Conservation (phyloP, 2,113 vertebrate species). For the Morone chrysops region DNA sequence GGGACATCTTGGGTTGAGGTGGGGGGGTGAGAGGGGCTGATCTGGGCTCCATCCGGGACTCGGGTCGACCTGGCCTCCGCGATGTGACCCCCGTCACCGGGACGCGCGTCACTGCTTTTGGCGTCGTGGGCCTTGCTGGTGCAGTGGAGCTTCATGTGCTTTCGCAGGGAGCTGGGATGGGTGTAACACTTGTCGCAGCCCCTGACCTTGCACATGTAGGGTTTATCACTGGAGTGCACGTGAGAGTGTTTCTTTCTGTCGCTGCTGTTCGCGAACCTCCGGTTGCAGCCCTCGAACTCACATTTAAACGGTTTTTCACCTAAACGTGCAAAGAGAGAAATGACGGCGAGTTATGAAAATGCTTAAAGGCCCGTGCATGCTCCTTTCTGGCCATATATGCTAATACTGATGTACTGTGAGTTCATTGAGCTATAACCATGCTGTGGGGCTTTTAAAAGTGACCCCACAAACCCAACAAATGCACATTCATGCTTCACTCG, state of each 20-base stretch:
- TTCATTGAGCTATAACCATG: neutral
- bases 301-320: conserved; percentile 87
- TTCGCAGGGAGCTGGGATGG: conserved; percentile 81
- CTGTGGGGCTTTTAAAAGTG: neutral
- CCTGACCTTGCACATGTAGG: conserved; percentile 80
- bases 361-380: conserved; percentile 28
- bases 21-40: conserved; percentile 57
- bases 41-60: conserved; percentile 68
- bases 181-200: conserved; percentile 81
- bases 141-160: conserved; percentile 84
- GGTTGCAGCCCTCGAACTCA: conserved; percentile 84
- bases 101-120: conserved; percentile 68
- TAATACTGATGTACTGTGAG: neutral
- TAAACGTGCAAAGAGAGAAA: conserved; percentile 80
- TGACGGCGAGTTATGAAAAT: conserved; percentile 68
- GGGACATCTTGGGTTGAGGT: conserved; percentile 58
- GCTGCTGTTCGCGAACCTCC: conserved; percentile 84
- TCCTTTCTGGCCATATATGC: neutral
- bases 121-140: conserved; percentile 68
- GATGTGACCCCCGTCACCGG: conserved; percentile 63
- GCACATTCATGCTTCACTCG: neutral
- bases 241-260: conserved; percentile 83
- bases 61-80: conserved; percentile 73
- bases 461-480: neutral
- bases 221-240: conserved; percentile 82